Conservation (phyloP, 2,888 invertebrate species). For the Meta bourneti region DNA sequence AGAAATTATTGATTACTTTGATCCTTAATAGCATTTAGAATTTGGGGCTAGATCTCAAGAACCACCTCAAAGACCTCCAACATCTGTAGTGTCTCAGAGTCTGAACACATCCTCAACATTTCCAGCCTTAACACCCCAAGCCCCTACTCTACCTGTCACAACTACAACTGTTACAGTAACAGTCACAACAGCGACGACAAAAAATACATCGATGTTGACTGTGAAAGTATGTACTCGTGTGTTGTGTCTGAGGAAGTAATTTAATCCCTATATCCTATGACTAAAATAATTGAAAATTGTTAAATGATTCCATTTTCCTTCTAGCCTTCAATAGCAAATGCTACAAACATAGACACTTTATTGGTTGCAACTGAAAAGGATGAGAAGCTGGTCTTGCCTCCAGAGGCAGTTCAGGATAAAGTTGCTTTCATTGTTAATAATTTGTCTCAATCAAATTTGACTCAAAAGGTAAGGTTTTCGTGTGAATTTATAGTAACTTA, state of each 20-base stretch:
- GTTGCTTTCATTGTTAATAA: slow-evolving; percentile 99
- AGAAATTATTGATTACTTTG: not conserved
- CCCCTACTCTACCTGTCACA: slow-evolving; percentile 82
- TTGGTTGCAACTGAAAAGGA: slow-evolving; percentile 96
- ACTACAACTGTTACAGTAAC: slow-evolving; percentile 81
- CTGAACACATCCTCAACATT: slow-evolving; percentile 81
- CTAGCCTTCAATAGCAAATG: slow-evolving; percentile 94
- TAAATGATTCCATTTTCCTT: slow-evolving; percentile 5
- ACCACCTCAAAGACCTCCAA: slow-evolving; percentile 91
- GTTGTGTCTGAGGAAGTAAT: not conserved
- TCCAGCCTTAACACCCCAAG: slow-evolving; percentile 80
- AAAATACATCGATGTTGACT: slow-evolving; percentile 81
- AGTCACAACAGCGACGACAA: slow-evolving; percentile 81
- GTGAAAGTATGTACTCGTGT: slow-evolving; percentile 66
- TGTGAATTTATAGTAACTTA: not conserved
- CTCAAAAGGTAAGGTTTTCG: slow-evolving; percentile 85
- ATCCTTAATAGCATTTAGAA: slow-evolving; percentile 87
- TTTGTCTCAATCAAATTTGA: slow-evolving; percentile 95
- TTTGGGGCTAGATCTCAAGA: slow-evolving; percentile 93
- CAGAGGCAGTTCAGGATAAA: slow-evolving; percentile 97
- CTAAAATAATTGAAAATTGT: not conserved
- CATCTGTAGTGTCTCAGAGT: slow-evolving; percentile 85
- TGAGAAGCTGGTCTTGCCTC: slow-evolving; percentile 93
- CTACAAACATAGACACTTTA: slow-evolving; percentile 98
- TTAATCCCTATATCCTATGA: not conserved